Evolutionary conservation across 2,797 vertebrate genomes (phyloP), one percentile per base, ranked within the genome.

Genomic region (Siniperca obscura): DNA sequence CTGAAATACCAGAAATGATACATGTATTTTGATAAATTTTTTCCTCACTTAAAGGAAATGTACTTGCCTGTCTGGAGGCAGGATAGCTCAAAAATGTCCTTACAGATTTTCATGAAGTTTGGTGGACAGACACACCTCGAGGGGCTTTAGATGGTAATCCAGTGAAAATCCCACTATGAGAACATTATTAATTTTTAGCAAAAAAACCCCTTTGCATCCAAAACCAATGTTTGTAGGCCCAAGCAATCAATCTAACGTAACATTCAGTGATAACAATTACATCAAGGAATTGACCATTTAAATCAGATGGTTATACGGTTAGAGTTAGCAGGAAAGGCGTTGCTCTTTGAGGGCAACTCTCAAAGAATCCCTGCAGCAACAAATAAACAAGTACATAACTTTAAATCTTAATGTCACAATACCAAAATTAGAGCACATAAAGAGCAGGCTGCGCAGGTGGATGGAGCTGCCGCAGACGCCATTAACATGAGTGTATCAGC

Each of bases 1-100:
- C 78, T 82, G 78, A 69, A 78, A 85, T 52, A 66, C 59, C 38
- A 27, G 22, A 60, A 74, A 59, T 70, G 25, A 76, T 48, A 16
- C 55, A 11, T 30, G 34, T 10, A 4, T 17, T 80, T 56, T 38
- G 16, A 36, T 25, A 9, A 30, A 16, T 52, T 64, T 64, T 65
- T 16, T 64, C 1, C 12, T 60, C 34, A 34, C 16, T 52, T 5
- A 30, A n/a, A 69, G 44, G 19, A 46, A 59, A 38, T 25, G 17
- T 50, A 52, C 34, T 42, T 44, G 36, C n/a, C 21, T n/a, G 14
- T 74, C 61, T 61, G 34, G 16, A 52, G 22, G 4, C n/a, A 62
- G 53, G 19, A n/a, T 48, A 19, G 9, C 16, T 52, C 6, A 38
- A 52, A 72, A 64, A 59, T 42, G 44, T 48, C 27, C 40, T 5